Percentiles rank a stretch among this genome's conserved stretches.
Evolutionary conservation across 2,797 vertebrate genomes (phyloP).

Genomic region (Cossypha polioptera): DNA sequence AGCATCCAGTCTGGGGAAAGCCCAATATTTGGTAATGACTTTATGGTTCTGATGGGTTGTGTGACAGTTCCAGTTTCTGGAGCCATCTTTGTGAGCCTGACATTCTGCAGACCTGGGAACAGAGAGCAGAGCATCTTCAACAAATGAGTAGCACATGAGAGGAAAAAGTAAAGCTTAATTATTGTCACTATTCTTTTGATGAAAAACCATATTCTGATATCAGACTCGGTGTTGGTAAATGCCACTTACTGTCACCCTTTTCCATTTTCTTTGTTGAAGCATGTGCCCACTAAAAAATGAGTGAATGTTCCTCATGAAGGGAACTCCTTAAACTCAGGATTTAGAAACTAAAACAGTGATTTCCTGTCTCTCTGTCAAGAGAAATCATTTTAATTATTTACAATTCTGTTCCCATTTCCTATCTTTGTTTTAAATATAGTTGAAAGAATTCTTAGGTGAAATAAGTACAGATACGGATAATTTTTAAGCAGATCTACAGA

Average conservation of each 20-base stretch:
- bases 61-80: background rate
- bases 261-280: background rate
- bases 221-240: background rate
- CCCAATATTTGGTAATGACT: background rate
- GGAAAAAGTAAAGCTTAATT: background rate
- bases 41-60: background rate
- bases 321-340: slow-evolving; percentile 41
- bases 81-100: background rate
- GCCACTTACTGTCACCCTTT: background rate
- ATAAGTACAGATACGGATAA: background rate
- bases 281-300: background rate
- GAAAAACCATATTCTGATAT: background rate
- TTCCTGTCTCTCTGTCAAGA: slow-evolving; percentile 60
- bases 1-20: background rate
- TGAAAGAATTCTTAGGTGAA: slow-evolving; percentile 12
- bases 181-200: background rate
- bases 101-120: background rate
- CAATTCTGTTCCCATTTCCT: slow-evolving; percentile 47
- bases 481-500: background rate
- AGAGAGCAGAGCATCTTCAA: background rate
- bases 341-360: slow-evolving; percentile 38
- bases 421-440: slow-evolving; percentile 55
- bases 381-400: slow-evolving; percentile 58
- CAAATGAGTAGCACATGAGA: background rate
- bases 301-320: background rate